Evolutionary conservation across 2,888 invertebrate species (phyloP), one percentile per base, ranked within the genome.

Genomic region (Brachyptera putata): DNA sequence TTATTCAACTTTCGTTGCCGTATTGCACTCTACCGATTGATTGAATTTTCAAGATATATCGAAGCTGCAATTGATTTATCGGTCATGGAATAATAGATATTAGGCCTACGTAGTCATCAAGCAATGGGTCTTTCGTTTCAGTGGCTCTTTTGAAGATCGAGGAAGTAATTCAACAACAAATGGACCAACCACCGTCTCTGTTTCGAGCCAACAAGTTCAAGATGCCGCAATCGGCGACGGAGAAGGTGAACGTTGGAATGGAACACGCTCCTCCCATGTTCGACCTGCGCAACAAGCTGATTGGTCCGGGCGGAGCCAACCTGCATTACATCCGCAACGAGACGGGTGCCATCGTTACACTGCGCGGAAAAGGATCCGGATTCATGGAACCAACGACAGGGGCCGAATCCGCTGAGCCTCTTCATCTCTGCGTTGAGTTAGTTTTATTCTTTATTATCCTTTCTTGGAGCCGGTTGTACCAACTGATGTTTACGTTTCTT

Each of bases 291-390:
- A 83, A 84, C 65, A 85, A 88, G 69, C 82, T 90, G 67, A 77
- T 87, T 65, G 91, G 91, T 58, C 77, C 80, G 70, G 82, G 82
- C 69, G 85, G 84, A 57, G 84, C 85, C 24, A 86, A 87, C 75
- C 78, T 90, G 68, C 83, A 87, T 69, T 90, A 89, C 68, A 89
- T 91, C 66, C 79, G 86, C 66, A 84, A 83, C 57, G 89, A 90
- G 74, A 89, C 90, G 3, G 88, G 89, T 24, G 88, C 87, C 2
- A 84, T 84, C 65, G 87, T 89, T 36, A 84, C 86, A 11, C 74
- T 91, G 65, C 80, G 88, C 69, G 86, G 86, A 50, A 79, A 81
- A 66, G 87, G 87, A 63, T 84, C 84, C 0, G 80, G 82, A 24
- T 82, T 79, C 69, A 71, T 81, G 18, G 84, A 84, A 66, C 76